phyloP scores from a whole-genome alignment of 2,888 invertebrate genomes.

The Tenthredo mesomela region DNA sequence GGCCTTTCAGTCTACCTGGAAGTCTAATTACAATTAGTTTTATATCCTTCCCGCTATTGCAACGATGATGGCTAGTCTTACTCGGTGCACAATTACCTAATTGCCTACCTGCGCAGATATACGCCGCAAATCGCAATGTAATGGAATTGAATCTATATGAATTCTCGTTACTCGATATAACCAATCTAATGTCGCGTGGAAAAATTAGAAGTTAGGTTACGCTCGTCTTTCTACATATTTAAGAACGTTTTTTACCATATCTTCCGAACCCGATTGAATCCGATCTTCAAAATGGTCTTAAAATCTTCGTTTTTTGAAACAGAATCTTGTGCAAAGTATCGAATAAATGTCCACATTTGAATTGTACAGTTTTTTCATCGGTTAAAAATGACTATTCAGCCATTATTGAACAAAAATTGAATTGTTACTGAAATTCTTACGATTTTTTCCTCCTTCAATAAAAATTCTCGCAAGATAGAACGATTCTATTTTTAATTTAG shows the following conservation, averaged over 20 bases:
- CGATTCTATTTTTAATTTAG: background rate
- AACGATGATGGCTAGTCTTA: background rate
- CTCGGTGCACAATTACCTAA: background rate
- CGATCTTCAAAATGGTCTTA: background rate
- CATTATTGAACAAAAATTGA: background rate
- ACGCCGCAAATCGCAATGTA: background rate
- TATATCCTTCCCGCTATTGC: background rate
- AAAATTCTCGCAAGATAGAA: background rate
- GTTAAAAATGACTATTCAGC: background rate
- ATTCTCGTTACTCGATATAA: background rate
- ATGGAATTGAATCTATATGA: background rate
- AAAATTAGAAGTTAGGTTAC: background rate
- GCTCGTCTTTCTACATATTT: background rate
- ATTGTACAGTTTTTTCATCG: background rate
- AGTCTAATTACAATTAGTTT: slow-evolving; percentile 9
- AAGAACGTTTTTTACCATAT: background rate
- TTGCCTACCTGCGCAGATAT: background rate
- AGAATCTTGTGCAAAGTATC: background rate
- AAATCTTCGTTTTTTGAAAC: background rate
- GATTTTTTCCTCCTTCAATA: background rate
- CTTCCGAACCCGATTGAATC: background rate
- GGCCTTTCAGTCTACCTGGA: slow-evolving; percentile 30
- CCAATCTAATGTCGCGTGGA: background rate
- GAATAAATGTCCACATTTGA: background rate
- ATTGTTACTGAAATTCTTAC: background rate